Conservation (phyloP, 2,113 vertebrate species). For the Pseudonaja textilis region DNA sequence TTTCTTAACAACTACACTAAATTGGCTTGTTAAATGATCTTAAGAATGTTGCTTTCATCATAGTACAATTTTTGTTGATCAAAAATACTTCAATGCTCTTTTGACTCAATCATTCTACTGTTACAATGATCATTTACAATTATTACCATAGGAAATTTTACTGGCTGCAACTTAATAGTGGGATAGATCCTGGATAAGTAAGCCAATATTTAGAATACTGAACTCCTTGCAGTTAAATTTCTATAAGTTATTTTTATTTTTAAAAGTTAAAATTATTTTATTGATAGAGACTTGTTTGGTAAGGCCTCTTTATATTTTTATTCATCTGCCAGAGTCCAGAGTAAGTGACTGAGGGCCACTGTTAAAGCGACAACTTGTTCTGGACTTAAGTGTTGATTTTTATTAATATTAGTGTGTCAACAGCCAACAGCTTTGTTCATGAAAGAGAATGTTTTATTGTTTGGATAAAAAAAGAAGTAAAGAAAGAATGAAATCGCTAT, state of each 20-base stretch:
- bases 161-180: background rate
- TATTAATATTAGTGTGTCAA: background rate
- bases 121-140: background rate
- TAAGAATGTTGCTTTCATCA: background rate
- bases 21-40: background rate
- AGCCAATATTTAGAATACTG: background rate
- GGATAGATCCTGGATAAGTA: background rate
- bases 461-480: background rate
- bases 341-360: background rate
- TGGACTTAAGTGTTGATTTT: background rate
- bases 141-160: slow-evolving; percentile 18
- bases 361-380: background rate
- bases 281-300: background rate
- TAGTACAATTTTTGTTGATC: background rate
- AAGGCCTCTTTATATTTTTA: background rate
- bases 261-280: background rate
- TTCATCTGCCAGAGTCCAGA: background rate
- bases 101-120: slow-evolving; percentile 1
- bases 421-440: background rate
- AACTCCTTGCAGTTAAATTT: background rate
- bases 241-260: background rate
- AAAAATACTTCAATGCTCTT: background rate
- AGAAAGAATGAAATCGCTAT: background rate
- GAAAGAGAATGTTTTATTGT: background rate
- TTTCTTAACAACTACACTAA: background rate